A percentile compares a stretch with the other conserved stretches of the same genome.
These are phyloP conservation scores for Gobius niger DNA, from an alignment of 2,113 vertebrate species.

Conservation along the genomic window DNA sequence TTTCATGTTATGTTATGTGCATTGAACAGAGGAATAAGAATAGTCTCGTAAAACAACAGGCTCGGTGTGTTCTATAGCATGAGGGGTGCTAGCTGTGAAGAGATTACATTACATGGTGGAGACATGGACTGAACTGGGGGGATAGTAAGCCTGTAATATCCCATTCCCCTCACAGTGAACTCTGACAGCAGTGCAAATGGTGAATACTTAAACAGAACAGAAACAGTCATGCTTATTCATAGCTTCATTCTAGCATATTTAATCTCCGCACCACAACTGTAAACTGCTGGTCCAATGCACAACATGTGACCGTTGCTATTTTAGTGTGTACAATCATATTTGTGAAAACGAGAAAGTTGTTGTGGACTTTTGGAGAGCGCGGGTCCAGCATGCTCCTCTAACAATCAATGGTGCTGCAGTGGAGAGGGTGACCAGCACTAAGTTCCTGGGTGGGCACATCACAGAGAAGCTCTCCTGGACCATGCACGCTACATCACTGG, in stretches of 20 bases:
- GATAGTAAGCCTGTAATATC: constrained; percentile 29
- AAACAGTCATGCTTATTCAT: neutral
- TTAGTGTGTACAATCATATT: neutral
- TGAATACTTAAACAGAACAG: neutral
- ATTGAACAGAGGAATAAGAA: neutral
- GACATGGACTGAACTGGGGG: neutral
- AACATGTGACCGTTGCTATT: neutral
- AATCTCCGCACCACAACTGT: neutral
- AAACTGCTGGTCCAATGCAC: neutral
- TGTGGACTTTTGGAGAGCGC: too few species aligned
- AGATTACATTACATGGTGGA: neutral
- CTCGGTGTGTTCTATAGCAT: neutral
- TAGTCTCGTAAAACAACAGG: neutral
- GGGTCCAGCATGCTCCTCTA: too few species aligned
- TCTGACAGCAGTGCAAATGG: constrained; percentile 9
- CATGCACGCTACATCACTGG: too few species aligned
- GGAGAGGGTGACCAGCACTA: too few species aligned
- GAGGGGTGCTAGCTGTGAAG: neutral
- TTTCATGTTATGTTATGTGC: neutral
- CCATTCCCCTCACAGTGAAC: constrained; percentile 17
- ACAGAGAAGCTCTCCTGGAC: too few species aligned
- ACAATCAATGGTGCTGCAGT: too few species aligned
- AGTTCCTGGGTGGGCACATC: too few species aligned
- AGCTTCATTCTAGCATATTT: neutral
- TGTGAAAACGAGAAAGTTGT: neutral